Evolutionary conservation across 1,140 invertebrate species (phyloP).

Genomic region (Drosophila seguyi): DNA sequence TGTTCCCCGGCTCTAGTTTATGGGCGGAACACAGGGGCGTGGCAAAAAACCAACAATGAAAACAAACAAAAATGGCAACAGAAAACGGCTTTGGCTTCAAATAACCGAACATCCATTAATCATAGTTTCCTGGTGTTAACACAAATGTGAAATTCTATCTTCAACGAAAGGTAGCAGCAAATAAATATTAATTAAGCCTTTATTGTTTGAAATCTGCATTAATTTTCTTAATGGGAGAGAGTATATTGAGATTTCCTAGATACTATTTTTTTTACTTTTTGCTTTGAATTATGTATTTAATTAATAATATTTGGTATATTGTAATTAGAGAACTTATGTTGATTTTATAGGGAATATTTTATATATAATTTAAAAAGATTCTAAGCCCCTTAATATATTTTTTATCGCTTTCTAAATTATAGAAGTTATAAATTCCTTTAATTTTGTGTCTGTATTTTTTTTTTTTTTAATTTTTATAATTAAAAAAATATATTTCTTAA

Average conservation of each 20-base stretch:
- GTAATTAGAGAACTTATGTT: neutral
- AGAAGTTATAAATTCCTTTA: neutral
- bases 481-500: neutral
- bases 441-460: neutral
- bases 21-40: slow-evolving; percentile 18
- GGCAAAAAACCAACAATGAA: slow-evolving; percentile 5
- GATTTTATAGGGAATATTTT: neutral
- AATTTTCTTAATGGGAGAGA: neutral
- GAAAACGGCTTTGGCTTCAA: slow-evolving; percentile 9
- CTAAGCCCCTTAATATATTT: neutral
- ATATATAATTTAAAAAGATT: neutral
- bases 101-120: slow-evolving; percentile 29
- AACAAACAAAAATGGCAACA: slow-evolving; percentile 14
- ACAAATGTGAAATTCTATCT: slow-evolving; percentile 25
- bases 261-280: neutral
- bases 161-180: neutral
- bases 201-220: slow-evolving; percentile 8
- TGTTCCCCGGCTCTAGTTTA: slow-evolving; percentile 33
- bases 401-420: neutral
- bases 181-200: slow-evolving; percentile 18
- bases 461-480: too few relatives aligned
- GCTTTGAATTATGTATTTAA: neutral
- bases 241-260: too few relatives aligned
- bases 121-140: slow-evolving; percentile 23
- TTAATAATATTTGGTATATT: neutral